Percentiles rank a stretch among this genome's conserved stretches.
Conservation (phyloP, 1,140 invertebrate species). For the Drosophila novamexicana region DNA sequence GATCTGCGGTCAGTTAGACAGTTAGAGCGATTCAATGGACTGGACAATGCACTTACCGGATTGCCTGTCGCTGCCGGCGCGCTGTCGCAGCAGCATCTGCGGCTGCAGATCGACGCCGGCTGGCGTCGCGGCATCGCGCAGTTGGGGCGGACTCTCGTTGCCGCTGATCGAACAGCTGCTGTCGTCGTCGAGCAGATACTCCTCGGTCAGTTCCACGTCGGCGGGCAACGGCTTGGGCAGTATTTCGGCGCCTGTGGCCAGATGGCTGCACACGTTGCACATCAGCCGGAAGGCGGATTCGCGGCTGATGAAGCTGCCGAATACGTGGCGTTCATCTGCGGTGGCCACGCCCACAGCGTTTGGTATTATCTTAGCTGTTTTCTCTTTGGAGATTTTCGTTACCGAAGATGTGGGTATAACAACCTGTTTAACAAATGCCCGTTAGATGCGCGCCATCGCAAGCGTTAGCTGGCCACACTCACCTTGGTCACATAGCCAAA, state of each 20-base stretch:
- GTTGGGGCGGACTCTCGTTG: slow-evolving; percentile 72
- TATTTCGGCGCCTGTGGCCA: slow-evolving; percentile 45
- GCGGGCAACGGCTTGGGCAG: slow-evolving; percentile 58
- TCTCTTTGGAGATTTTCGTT: slow-evolving; percentile 94
- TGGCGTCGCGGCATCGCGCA: not conserved
- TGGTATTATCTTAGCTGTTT: slow-evolving; percentile 94
- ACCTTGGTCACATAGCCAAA: slow-evolving; percentile 96
- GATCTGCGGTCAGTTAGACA: slow-evolving; percentile 12
- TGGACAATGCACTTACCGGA: slow-evolving; percentile 39
- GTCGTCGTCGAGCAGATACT: slow-evolving; percentile 70
- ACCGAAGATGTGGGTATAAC: slow-evolving; percentile 93
- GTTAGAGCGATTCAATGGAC: not conserved
- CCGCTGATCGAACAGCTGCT: slow-evolving; percentile 76
- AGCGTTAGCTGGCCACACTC: slow-evolving; percentile 51
- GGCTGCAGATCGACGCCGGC: slow-evolving; percentile 4
- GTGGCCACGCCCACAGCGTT: slow-evolving; percentile 95
- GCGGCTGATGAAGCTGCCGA: slow-evolving; percentile 94
- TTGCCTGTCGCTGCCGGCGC: slow-evolving; percentile 44
- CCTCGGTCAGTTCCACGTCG: slow-evolving; percentile 62
- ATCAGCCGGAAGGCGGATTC: slow-evolving; percentile 94
- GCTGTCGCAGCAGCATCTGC: slow-evolving; percentile 33
- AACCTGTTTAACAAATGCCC: slow-evolving; percentile 85
- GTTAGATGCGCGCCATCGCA: not conserved
- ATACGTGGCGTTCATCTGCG: slow-evolving; percentile 93
- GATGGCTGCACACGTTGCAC: slow-evolving; percentile 89